These are phyloP conservation scores for Myrmecophaga tridactyla DNA, from an alignment of 2,113 vertebrate species.

Conservation along the genomic window DNA sequence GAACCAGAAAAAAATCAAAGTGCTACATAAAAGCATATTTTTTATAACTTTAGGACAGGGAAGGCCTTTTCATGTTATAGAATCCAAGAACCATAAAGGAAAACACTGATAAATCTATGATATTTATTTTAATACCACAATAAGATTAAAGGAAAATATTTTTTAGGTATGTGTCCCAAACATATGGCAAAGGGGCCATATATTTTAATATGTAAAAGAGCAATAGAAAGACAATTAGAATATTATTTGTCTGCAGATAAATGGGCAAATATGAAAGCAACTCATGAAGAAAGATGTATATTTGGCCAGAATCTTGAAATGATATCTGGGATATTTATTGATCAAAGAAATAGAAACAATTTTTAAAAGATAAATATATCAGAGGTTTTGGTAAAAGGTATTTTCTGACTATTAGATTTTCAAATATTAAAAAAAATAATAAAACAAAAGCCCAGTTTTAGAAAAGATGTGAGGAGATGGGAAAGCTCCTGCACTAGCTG, in stretches of 20 bases:
- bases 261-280: not conserved
- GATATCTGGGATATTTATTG: not conserved
- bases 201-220: not conserved
- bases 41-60: not conserved
- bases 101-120: not conserved
- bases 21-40: not conserved
- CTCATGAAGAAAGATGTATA: not conserved
- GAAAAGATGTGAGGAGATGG: not conserved
- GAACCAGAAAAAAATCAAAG: not conserved
- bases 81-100: not conserved
- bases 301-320: not conserved
- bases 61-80: not conserved
- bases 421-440: not conserved
- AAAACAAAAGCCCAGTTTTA: not conserved
- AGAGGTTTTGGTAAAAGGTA: too few relatives aligned
- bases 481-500: not conserved
- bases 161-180: not conserved
- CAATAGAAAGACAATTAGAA: not conserved
- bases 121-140: not conserved
- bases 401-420: not conserved
- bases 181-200: not conserved
- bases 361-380: not conserved
- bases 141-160: not conserved
- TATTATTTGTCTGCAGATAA: not conserved
- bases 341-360: not conserved